phyloP scores from a whole-genome alignment of 2,113 vertebrate species.

The Chitala chitala region DNA sequence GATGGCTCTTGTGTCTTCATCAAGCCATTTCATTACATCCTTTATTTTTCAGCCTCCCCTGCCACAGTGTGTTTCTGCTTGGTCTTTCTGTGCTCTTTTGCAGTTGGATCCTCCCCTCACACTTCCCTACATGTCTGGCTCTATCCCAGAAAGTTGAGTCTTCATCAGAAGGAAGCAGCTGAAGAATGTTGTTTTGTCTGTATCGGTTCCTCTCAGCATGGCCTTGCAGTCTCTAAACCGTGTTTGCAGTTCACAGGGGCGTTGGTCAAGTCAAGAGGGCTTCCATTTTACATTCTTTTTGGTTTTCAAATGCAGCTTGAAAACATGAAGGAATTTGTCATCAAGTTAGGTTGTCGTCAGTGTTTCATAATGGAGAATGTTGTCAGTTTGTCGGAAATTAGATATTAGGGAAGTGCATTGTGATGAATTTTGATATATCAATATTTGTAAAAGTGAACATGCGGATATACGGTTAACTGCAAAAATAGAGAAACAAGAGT shows the following conservation, averaged over 20 bases:
- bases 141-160: slow-evolving; percentile 10
- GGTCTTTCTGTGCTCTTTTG: not conserved
- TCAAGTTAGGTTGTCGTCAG: no score
- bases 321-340: not conserved
- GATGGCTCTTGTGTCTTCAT: no score
- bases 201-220: not conserved
- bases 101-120: not conserved
- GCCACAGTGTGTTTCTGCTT: not conserved
- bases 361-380: no score
- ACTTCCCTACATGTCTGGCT: not conserved
- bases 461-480: no score
- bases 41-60: not conserved
- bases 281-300: not conserved
- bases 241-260: not conserved
- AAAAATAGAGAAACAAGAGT: no score
- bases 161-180: not conserved
- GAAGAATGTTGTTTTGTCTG: slow-evolving; percentile 23
- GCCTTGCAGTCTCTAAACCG: not conserved
- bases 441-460: no score
- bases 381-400: no score
- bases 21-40: not conserved
- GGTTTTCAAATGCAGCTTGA: not conserved
- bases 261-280: not conserved
- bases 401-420: no score
- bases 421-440: no score